phyloP scores from a whole-genome alignment of 2,888 invertebrate species.

The Drosophila anomalata region DNA sequence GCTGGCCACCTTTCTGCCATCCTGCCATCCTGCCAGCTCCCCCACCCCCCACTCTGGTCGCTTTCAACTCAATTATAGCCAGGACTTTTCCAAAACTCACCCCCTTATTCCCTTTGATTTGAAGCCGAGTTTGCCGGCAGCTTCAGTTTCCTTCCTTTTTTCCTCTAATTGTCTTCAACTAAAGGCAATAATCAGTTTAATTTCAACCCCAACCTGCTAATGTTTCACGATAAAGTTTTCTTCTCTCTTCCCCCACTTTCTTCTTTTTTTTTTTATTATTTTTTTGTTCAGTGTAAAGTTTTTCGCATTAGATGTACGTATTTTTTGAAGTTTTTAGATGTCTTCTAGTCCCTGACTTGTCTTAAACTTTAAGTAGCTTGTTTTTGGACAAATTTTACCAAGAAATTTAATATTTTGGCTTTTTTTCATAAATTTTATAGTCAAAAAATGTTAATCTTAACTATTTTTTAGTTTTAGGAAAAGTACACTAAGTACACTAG shows the following conservation, averaged over 20 bases:
- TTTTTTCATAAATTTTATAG: no score
- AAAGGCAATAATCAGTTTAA: slow-evolving; percentile 56
- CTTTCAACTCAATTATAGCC: slow-evolving; percentile 27
- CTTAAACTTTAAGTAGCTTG: not conserved
- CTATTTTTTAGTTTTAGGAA: no score
- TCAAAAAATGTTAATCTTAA: no score
- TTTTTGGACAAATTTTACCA: not conserved
- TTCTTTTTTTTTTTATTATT: slow-evolving; percentile 3
- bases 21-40: not conserved
- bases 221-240: slow-evolving; percentile 35
- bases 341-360: not conserved
- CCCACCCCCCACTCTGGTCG: not conserved
- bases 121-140: slow-evolving; percentile 22
- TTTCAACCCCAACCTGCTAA: slow-evolving; percentile 15
- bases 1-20: slow-evolving; percentile 12
- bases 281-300: not conserved
- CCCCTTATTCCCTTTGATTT: slow-evolving; percentile 1
- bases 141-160: not conserved
- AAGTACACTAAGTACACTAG: no score
- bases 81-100: not conserved
- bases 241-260: slow-evolving; percentile 36
- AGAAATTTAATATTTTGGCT: not conserved
- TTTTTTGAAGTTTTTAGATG: not conserved
- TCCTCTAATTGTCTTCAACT: slow-evolving; percentile 42
- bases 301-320: not conserved